Percentiles rank a stretch among this genome's conserved stretches.
Evolutionary conservation across 2,888 invertebrate species (phyloP).

Genomic region (Nudaria mundana): DNA sequence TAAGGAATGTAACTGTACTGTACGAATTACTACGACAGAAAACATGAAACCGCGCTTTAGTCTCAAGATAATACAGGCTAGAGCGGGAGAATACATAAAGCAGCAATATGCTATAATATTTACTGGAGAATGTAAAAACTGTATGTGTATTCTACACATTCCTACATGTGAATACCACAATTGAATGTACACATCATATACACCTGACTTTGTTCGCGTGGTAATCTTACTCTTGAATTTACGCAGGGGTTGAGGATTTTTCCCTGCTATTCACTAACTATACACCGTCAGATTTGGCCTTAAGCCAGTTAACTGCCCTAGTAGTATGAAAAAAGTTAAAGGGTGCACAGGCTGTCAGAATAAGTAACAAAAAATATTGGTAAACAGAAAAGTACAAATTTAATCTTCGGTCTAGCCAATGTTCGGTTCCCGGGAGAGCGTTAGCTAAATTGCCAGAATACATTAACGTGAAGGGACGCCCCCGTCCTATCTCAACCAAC

Average conservation of each 20-base stretch:
- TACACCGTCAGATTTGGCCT: no score
- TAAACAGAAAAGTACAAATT: slow-evolving; percentile 64
- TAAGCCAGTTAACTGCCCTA: no score
- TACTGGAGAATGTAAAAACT: no score
- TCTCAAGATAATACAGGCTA: slow-evolving; percentile 22
- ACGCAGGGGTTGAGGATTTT: no score
- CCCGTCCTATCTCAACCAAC: slow-evolving; percentile 68
- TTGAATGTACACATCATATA: not conserved
- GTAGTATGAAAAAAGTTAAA: no score
- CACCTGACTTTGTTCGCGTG: no score
- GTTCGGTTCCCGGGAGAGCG: slow-evolving; percentile 47
- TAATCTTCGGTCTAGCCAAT: slow-evolving; percentile 61
- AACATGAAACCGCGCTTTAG: slow-evolving; percentile 28
- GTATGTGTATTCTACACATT: no score
- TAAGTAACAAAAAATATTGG: slow-evolving; percentile 54
- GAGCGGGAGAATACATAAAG: no score
- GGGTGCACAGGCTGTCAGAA: slow-evolving; percentile 34
- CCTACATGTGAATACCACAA: not conserved
- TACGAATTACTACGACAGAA: slow-evolving; percentile 18
- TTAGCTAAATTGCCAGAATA: slow-evolving; percentile 70
- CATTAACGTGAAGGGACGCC: slow-evolving; percentile 60
- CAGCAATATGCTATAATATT: no score
- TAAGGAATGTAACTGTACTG: slow-evolving; percentile 15
- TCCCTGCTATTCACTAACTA: no score
- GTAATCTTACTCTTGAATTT: no score